Conservation (phyloP, 2,113 vertebrate species). For the Stigmatopora argus region DNA sequence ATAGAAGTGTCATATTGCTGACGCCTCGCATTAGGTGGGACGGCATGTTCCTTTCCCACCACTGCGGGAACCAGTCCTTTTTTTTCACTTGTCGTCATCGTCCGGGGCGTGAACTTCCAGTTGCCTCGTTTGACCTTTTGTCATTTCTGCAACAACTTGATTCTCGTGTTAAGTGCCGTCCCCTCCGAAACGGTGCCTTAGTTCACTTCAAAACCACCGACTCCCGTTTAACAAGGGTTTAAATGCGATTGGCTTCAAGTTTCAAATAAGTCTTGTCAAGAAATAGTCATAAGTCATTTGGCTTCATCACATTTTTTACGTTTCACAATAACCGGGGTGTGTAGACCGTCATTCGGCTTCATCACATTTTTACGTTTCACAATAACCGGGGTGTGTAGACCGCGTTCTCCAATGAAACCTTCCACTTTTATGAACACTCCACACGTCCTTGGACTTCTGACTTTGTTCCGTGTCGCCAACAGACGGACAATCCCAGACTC, state of each 20-base stretch:
- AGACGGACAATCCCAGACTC: constrained; percentile 12
- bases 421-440: no score
- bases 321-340: no score
- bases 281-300: no score
- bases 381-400: no score
- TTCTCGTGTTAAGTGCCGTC: neutral
- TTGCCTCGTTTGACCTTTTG: constrained; percentile 1
- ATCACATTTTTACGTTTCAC: no score
- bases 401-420: no score
- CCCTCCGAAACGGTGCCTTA: neutral
- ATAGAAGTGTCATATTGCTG: neutral
- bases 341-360: no score
- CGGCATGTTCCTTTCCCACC: neutral
- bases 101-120: neutral
- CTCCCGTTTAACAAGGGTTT: no score
- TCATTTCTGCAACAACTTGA: neutral
- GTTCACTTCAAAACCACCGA: neutral
- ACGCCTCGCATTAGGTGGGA: neutral
- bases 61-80: neutral
- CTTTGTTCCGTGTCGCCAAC: constrained; percentile 29
- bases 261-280: no score
- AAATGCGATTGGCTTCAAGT: no score
- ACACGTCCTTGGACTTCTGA: constrained; percentile 22
- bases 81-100: neutral
- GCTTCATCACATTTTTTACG: no score